A percentile compares a stretch with the other conserved stretches of the same genome.
Conservation (phyloP, 1,140 invertebrate species). For the Drosophila sturtevanti region DNA sequence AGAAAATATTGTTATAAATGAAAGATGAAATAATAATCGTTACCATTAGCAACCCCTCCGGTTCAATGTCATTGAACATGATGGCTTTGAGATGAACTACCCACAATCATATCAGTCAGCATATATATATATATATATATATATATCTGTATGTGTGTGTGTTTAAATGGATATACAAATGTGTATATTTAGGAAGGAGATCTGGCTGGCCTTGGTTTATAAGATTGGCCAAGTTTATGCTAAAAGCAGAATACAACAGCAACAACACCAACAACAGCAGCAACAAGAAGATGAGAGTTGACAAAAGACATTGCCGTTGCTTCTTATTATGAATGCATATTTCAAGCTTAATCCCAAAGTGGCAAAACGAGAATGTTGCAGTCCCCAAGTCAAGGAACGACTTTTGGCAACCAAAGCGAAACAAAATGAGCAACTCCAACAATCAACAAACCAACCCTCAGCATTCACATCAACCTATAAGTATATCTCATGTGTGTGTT, state of each 20-base stretch:
- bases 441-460: constrained; percentile 8
- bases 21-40: constrained; percentile 52
- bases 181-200: constrained; percentile 10
- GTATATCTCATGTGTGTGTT: constrained; percentile 5
- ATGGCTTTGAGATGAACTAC: constrained; percentile 6
- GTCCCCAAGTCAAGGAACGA: constrained; percentile 51
- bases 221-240: constrained; percentile 70
- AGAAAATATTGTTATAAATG: constrained; percentile 41
- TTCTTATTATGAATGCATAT: constrained; percentile 75
- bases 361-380: constrained; percentile 78
- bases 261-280: constrained; percentile 46
- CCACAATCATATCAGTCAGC: background rate
- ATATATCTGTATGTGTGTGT: background rate
- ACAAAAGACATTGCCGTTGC: constrained; percentile 51
- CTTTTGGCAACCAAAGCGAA: constrained; percentile 55
- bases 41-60: constrained; percentile 43
- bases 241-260: constrained; percentile 66
- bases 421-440: constrained; percentile 24
- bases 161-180: background rate
- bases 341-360: constrained; percentile 79
- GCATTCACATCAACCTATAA: constrained; percentile 46
- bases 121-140: background rate
- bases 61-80: background rate
- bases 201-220: constrained; percentile 52
- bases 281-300: constrained; percentile 54